Evolutionary conservation across 1,140 invertebrate species (phyloP), one percentile per base, ranked within the genome.

Genomic region (Cylas formicarius): DNA sequence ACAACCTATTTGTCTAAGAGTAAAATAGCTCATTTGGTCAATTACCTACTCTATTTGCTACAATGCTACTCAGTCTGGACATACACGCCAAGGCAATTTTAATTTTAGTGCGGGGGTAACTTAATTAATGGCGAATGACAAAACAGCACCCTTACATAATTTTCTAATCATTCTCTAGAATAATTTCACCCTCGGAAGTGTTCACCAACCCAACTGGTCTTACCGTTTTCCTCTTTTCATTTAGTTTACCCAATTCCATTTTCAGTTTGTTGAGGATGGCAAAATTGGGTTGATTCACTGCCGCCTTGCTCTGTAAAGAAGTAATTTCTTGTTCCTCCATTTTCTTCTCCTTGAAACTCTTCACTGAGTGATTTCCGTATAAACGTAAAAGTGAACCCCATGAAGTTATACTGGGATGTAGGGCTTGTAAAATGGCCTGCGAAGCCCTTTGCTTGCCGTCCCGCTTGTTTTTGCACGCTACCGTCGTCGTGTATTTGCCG

Each of bases 361-460:
- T 94, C 4, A 93, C 84, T 4, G 90, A 93, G 18, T 84, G 78
- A 53, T 89, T 92, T 27, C 92, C 92, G 67, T 98, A 98, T 14
- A 98, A 72, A 7, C 91, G 75, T 5, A 98, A 66, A 18, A 98
- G 72, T 0, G 91, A 93, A 24, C 93, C 93, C 90, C 93, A 97
- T n/a, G 84, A 91, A 8, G 77, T 80, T 24, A 97, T 87, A 61
- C 97, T 89, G 1, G 92, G 90, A 72, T 96, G 92, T 18, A 95
- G 67, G 21, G 53, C 52, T 67, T 95, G 86, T 20, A 98, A 65
- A 52, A 98, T 92, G n/a, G 87, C 81, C 69, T 97, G 94, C 10
- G 92, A 90, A 8, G 93, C 93, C 55, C 87, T 71, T 63, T 98
- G 94, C 67, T 97, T 97, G n/a, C 93, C 94, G 58, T 94, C 92